Percentiles rank a stretch among this genome's conserved stretches.
These are phyloP conservation scores for Lithophane socia DNA, from an alignment of 2,888 invertebrate species.

Conservation along the genomic window DNA sequence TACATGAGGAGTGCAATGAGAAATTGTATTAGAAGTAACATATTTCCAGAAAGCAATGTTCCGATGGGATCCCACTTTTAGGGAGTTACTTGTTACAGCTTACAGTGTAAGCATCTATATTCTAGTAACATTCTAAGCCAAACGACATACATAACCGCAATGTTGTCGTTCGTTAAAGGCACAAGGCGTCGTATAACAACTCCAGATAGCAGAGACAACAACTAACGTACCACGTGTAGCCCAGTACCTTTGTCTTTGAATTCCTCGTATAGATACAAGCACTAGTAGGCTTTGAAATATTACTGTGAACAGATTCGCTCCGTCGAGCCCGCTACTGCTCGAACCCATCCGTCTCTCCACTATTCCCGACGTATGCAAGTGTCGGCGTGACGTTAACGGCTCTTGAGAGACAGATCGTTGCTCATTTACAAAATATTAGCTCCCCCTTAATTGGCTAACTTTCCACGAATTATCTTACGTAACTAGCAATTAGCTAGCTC, in stretches of 20 bases:
- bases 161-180: slow-evolving; percentile 22
- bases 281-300: slow-evolving; percentile 59
- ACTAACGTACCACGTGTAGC: slow-evolving; percentile 20
- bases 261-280: slow-evolving; percentile 25
- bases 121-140: background rate
- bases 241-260: slow-evolving; percentile 22
- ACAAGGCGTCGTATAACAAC: slow-evolving; percentile 12
- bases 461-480: slow-evolving; percentile 73
- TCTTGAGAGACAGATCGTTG: slow-evolving; percentile 77
- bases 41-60: background rate
- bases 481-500: slow-evolving; percentile 73
- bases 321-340: slow-evolving; percentile 35
- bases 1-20: background rate
- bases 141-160: background rate
- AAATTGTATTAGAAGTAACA: background rate
- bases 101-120: background rate
- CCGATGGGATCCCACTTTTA: too few relatives aligned
- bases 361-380: slow-evolving; percentile 52
- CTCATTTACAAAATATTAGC: slow-evolving; percentile 80
- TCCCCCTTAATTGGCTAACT: slow-evolving; percentile 78
- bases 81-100: background rate
- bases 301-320: slow-evolving; percentile 52
- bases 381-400: slow-evolving; percentile 71
- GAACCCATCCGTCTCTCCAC: slow-evolving; percentile 36
- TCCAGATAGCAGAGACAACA: slow-evolving; percentile 24